Conservation (phyloP, 1,140 invertebrate genomes). For the Conus betulinus region DNA sequence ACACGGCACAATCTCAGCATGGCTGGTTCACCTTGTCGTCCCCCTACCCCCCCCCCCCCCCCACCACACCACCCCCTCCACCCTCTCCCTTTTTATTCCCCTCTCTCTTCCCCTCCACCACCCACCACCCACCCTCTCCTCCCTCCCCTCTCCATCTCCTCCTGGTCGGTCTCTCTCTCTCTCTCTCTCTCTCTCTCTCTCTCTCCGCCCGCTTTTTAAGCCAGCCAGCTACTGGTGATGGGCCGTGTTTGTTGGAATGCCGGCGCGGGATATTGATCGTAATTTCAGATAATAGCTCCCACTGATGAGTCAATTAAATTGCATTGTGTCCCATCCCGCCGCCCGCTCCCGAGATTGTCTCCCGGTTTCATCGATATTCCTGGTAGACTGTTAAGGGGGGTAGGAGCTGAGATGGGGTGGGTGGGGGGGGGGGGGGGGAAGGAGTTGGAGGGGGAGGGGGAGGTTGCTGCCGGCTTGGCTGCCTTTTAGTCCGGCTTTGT, state of each 20-base stretch:
- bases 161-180: neutral
- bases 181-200: neutral
- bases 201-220: neutral
- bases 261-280: slow-evolving; percentile 30
- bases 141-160: neutral
- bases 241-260: slow-evolving; percentile 28
- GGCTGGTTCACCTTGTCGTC: too few species aligned
- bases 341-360: neutral
- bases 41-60: too few species aligned
- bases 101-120: neutral
- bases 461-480: neutral
- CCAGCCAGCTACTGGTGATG: neutral
- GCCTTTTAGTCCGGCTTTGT: neutral
- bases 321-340: slow-evolving; percentile 16
- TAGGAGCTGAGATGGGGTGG: neutral
- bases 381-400: neutral
- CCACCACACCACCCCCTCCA: too few species aligned
- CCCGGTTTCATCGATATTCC: slow-evolving; percentile 13
- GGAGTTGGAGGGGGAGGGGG: neutral
- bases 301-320: slow-evolving; percentile 35
- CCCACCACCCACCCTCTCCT: neutral
- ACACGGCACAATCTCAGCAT: too few species aligned
- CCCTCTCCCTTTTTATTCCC: neutral
- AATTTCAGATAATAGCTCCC: slow-evolving; percentile 32
- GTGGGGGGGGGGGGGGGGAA: neutral